Conservation (phyloP, 2,888 invertebrate species). For the Xiphydria camelus region DNA sequence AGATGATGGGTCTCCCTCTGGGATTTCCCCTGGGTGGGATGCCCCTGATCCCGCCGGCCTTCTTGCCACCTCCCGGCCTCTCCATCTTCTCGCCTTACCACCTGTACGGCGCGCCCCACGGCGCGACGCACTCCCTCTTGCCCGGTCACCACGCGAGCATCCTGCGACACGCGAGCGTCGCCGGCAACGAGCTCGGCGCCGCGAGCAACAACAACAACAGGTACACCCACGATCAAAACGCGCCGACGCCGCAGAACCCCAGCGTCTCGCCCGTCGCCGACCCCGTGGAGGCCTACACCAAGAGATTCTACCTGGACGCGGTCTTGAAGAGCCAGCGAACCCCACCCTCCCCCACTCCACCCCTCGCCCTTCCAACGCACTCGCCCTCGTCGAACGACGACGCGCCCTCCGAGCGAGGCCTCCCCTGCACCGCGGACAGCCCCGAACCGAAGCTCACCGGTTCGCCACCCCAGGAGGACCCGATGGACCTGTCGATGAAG, state of each 20-base stretch:
- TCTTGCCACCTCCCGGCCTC: slow-evolving; percentile 64
- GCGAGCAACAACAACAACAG: slow-evolving; percentile 30
- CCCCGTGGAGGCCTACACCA: slow-evolving; percentile 67
- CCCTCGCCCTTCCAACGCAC: no score
- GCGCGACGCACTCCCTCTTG: slow-evolving; percentile 51
- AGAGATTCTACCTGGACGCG: slow-evolving; percentile 75
- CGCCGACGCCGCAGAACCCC: slow-evolving; percentile 14
- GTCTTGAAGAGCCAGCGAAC: slow-evolving; percentile 73
- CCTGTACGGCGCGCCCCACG: slow-evolving; percentile 58
- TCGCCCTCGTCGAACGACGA: slow-evolving; percentile 30
- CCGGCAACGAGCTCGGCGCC: slow-evolving; percentile 17
- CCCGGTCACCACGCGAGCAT: slow-evolving; percentile 49
- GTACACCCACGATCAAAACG: slow-evolving; percentile 23
- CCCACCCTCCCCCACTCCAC: slow-evolving; percentile 48
- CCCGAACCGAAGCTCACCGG: slow-evolving; percentile 60
- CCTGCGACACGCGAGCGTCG: slow-evolving; percentile 13
- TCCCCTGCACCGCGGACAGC: slow-evolving; percentile 58
- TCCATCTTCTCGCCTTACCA: slow-evolving; percentile 65
- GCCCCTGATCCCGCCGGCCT: slow-evolving; percentile 55
- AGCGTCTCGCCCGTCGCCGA: slow-evolving; percentile 15
- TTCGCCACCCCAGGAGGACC: slow-evolving; percentile 69
- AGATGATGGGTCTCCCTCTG: slow-evolving; percentile 44
- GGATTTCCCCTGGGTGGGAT: slow-evolving; percentile 50
- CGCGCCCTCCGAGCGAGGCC: slow-evolving; percentile 54
- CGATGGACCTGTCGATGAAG: slow-evolving; percentile 80